Evolutionary conservation across 2,888 invertebrate genomes (phyloP).

Genomic region (Patella caerulea): DNA sequence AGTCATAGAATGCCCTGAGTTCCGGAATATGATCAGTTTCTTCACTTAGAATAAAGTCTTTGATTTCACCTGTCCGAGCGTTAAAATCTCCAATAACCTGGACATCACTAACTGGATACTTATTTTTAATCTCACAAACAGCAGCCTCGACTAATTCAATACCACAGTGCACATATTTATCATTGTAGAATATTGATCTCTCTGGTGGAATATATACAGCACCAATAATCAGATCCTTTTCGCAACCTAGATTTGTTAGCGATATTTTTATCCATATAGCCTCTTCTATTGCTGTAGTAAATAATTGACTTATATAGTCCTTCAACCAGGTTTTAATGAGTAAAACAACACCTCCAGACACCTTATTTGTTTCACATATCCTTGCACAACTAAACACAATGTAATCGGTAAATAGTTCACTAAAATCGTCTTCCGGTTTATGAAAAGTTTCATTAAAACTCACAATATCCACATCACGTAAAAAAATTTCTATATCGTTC

Average conservation of each 20-base stretch:
- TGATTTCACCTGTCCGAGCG: neutral
- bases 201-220: neutral
- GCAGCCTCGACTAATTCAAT: neutral
- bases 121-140: neutral
- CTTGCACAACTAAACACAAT: too few relatives aligned
- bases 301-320: too few relatives aligned
- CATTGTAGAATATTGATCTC: neutral
- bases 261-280: neutral
- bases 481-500: too few relatives aligned
- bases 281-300: neutral
- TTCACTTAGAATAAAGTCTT: neutral
- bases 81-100: neutral
- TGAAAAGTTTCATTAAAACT: too few relatives aligned
- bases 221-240: neutral
- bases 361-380: too few relatives aligned
- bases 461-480: too few relatives aligned
- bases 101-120: neutral
- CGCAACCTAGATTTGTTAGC: neutral
- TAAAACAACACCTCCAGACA: too few relatives aligned
- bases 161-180: neutral
- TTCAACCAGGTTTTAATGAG: too few relatives aligned
- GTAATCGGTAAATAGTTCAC: too few relatives aligned
- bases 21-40: neutral
- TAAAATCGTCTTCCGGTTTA: too few relatives aligned
- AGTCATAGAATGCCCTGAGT: neutral